These are phyloP conservation scores for Neoarius graeffei DNA, from an alignment of 2,113 vertebrate species.

Conservation along the genomic window DNA sequence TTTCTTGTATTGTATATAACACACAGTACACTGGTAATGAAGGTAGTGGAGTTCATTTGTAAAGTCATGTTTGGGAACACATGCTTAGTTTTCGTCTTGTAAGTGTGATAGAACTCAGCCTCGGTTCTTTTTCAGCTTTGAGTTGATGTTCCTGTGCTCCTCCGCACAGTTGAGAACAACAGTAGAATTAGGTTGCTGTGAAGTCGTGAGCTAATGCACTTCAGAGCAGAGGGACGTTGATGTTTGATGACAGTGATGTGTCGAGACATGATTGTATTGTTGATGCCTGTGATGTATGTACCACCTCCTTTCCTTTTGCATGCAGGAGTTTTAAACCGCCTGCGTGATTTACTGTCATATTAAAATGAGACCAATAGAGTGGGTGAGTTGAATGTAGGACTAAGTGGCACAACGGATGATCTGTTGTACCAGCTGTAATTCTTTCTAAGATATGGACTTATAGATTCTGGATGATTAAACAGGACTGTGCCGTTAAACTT, in stretches of 20 bases:
- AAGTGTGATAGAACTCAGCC: constrained; percentile 39
- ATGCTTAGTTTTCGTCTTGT: constrained; percentile 20
- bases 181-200: constrained; percentile 44
- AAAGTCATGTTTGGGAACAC: constrained; percentile 6
- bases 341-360: constrained; percentile 17
- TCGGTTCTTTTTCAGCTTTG: constrained; percentile 36
- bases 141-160: constrained; percentile 51
- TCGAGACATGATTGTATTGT: constrained; percentile 42
- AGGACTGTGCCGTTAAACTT: background rate
- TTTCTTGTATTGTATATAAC: constrained; percentile 39
- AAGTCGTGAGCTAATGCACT: constrained; percentile 20
- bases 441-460: background rate
- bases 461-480: background rate
- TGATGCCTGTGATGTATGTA: constrained; percentile 34
- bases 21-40: constrained; percentile 50
- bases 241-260: constrained; percentile 36
- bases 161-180: constrained; percentile 55
- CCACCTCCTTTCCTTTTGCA: background rate
- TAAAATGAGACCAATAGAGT: constrained; percentile 24
- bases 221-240: constrained; percentile 27
- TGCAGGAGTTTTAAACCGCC: constrained; percentile 29
- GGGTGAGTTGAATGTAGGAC: background rate
- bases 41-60: constrained; percentile 28
- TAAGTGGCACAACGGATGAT: background rate
- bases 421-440: constrained; percentile 1